Base-by-base conservation (phyloP, 2,113 vertebrate species). In the Connochaetes taurinus region DNA sequence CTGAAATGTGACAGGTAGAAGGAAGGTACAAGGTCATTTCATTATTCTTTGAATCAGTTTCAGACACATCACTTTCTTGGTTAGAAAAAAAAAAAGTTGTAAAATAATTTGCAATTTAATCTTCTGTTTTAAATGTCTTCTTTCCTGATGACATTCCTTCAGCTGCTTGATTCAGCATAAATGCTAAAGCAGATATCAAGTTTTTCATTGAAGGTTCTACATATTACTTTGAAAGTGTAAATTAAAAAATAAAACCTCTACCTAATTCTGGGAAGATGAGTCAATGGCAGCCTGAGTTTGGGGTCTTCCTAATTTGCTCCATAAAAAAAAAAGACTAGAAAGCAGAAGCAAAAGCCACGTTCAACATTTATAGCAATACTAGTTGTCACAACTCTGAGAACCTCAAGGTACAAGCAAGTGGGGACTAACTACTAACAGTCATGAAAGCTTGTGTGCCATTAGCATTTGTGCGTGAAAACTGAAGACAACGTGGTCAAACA, bases 11-110 rank as follows among this genome's bases (percentile, higher is more conserved):
- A 96, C 91, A 97, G 33, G 55, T 82, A 89, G 89, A 64, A 93
- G 80, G 76, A 91, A 98, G 83, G 55, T 81, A 95, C 45, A 96
- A 86, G 94, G 97, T 90, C 91, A 96, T 89, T 96, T 96, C 71
- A 86, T 97, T 96, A 90, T 85, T 90, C 78, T 97, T 53, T 92
- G 90, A 97, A 83, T 96, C 50, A 90, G 76, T 97, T 95, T 90
- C 58, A 83, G 87, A 29, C 29, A 83, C 60, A 58, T 96, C 52
- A 94, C 50, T 96, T 94, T 85, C 87, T 88, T 95, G 55, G 62
- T 97, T 52, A 21, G 94, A 80, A 91, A 87, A 86, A 86, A 58
- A 87, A 3, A 58, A 64, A 58, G n/a, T 81, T 85, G 17, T 95
- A 67, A 40, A 60, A 86, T 84, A 81, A 82, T 52, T 91, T 97